phyloP scores from a whole-genome alignment of 1,140 invertebrate species.

The Diploscapter pachys region DNA sequence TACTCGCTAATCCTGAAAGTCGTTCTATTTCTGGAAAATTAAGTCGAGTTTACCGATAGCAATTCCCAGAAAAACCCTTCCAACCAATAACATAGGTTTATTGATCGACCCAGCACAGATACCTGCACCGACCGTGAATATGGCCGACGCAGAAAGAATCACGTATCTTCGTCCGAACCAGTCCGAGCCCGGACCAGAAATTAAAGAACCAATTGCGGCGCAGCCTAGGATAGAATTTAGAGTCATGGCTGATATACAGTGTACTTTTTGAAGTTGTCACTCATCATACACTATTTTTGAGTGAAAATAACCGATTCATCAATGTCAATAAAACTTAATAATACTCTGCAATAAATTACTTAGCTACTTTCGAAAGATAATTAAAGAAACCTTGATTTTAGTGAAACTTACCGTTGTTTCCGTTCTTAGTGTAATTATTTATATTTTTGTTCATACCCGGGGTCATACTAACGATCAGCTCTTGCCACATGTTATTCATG shows the following conservation, averaged over 20 bases:
- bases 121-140: constrained; percentile 66
- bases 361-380: not conserved
- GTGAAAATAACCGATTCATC: too few relatives aligned
- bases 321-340: not conserved
- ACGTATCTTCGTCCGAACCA: constrained; percentile 64
- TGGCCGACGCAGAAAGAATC: constrained; percentile 65
- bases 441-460: constrained; percentile 34
- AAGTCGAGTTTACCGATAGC: constrained; percentile 64
- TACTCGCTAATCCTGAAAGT: constrained; percentile 66
- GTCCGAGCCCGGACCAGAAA: constrained; percentile 65
- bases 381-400: too few relatives aligned
- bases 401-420: too few relatives aligned
- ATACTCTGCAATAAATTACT: not conserved
- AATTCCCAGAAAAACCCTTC: constrained; percentile 67
- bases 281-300: too few relatives aligned
- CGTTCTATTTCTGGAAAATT: constrained; percentile 7
- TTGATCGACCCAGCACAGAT: constrained; percentile 64
- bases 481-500: constrained; percentile 38
- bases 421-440: too few relatives aligned
- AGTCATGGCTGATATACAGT: too few relatives aligned
- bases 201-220: constrained; percentile 65
- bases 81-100: constrained; percentile 64
- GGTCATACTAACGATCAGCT: constrained; percentile 46
- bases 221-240: constrained; percentile 44
- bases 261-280: too few relatives aligned